These are phyloP conservation scores for Agriopis leucophaearia DNA, from an alignment of 2,888 invertebrate genomes.

Conservation along the genomic window DNA sequence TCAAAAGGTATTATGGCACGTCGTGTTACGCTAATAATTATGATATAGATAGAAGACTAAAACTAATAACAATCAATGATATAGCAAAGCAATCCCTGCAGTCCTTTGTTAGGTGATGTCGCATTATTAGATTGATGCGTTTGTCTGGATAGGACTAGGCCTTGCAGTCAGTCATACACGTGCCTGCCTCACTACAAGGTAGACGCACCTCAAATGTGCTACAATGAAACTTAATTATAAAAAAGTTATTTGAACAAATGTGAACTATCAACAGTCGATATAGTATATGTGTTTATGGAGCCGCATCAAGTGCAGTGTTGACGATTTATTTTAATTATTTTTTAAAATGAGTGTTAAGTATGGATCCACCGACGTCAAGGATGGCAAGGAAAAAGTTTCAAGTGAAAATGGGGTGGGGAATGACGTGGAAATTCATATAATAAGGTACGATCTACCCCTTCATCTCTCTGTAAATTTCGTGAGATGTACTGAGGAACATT, in stretches of 20 bases:
- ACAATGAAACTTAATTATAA: slow-evolving; percentile 37
- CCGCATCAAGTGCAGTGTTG: slow-evolving; percentile 31
- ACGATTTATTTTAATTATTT: slow-evolving; percentile 32
- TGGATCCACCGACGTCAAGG: slow-evolving; percentile 68
- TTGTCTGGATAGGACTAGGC: slow-evolving; percentile 55
- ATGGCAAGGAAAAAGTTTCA: slow-evolving; percentile 57
- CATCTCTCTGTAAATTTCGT: background rate
- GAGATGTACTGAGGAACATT: too few relatives aligned
- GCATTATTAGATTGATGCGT: background rate
- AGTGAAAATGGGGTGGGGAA: slow-evolving; percentile 58
- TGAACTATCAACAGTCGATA: slow-evolving; percentile 36
- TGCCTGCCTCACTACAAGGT: slow-evolving; percentile 65
- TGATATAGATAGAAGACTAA: background rate
- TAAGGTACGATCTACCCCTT: slow-evolving; percentile 63
- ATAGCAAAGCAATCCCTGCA: background rate
- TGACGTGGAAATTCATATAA: slow-evolving; percentile 61
- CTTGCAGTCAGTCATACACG: slow-evolving; percentile 69
- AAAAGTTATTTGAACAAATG: slow-evolving; percentile 55
- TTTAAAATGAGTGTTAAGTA: slow-evolving; percentile 72
- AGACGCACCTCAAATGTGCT: slow-evolving; percentile 63
- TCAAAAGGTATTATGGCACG: slow-evolving; percentile 1
- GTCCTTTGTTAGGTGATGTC: slow-evolving; percentile 11
- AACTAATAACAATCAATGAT: slow-evolving; percentile 1
- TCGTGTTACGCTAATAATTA: slow-evolving; percentile 5
- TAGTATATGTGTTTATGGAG: slow-evolving; percentile 32